A percentile compares a stretch with the other conserved stretches of the same genome.
Evolutionary conservation across 2,888 invertebrate species (phyloP).

Genomic region (Dryococelus australis): DNA sequence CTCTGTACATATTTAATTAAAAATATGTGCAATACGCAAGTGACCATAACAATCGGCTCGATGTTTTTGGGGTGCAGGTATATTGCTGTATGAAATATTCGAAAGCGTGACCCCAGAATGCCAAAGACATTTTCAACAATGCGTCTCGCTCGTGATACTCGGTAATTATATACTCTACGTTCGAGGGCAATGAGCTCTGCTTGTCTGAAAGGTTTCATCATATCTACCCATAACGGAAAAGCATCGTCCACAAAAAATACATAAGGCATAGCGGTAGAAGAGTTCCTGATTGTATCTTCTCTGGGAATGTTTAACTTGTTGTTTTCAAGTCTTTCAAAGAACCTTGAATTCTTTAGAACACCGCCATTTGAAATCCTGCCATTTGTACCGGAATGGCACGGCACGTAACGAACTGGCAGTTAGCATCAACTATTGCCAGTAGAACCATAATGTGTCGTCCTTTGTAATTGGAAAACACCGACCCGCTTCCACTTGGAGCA

Average conservation of each 20-base stretch:
- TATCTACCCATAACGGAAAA: too few relatives aligned
- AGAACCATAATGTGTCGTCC: conserved; percentile 45
- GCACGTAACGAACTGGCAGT: conserved; percentile 49
- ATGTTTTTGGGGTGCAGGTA: conserved; percentile 41
- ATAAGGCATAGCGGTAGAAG: conserved; percentile 36
- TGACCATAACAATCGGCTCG: conserved; percentile 43
- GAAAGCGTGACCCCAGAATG: conserved; percentile 35
- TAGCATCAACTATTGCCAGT: conserved; percentile 48
- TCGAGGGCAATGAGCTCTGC: too few relatives aligned
- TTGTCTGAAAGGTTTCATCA: too few relatives aligned
- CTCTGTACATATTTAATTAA: conserved; percentile 33
- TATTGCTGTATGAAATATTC: conserved; percentile 44
- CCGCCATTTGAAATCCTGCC: conserved; percentile 48
- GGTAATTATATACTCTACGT: conserved; percentile 41
- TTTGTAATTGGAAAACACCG: conserved; percentile 51
- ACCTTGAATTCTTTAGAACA: conserved; percentile 46
- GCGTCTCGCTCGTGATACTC: conserved; percentile 45
- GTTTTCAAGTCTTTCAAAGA: conserved; percentile 25
- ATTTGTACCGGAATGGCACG: conserved; percentile 47
- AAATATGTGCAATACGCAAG: conserved; percentile 45
- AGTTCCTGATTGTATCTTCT: conserved; percentile 31
- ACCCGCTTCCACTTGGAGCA: conserved; percentile 48
- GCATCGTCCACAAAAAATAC: conserved; percentile 45
- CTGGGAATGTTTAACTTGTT: too few relatives aligned
- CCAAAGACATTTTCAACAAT: conserved; percentile 47